Evolutionary conservation across 2,888 invertebrate species (phyloP), one percentile per base, ranked within the genome.

Genomic region (Gibbula magus): DNA sequence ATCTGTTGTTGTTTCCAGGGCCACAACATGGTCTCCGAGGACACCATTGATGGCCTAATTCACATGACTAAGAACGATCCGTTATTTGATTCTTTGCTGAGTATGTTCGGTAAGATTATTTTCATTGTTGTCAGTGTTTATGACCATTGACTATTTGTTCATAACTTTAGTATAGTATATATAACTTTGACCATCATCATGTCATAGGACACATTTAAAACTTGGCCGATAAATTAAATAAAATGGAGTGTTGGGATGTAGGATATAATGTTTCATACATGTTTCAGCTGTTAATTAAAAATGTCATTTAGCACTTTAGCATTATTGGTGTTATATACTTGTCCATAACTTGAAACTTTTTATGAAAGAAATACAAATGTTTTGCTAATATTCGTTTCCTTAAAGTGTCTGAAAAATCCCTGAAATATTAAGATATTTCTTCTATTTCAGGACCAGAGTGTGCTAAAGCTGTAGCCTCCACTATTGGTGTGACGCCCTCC

Each of bases 81-180:
- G 16, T 85, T 85, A 1, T 90, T 89, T 84, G 88, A 89, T 70
- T 85, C 86, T 8, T 79, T 91, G 16, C 89, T 91, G 75, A 84
- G 84, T 75, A 78, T 88, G 53, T 88, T 88, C 54, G 76, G 78
- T 79, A 54, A 74, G 77, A 61, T 79, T 81, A n/a, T 20, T 13
- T 74, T 67, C 35, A 20, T 16, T 22, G 3, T 51, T 70, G 35
- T 22, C 32, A 18, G 61, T 3, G 8, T 10, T n/a, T 29, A 67
- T 10, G 29, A 4, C 7, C 7, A 13, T 29, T 66, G 25, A 3
- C 22, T 54, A 10, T 20, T 3, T 54, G 22, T 20, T 4, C n/a
- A 54, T 54, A 54, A n/a, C n/a, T n/a, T n/a, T n/a, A n/a, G n/a
- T n/a, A n/a, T n/a, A n/a, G n/a, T n/a, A n/a, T n/a, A n/a, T n/a